Percentiles rank a stretch among this genome's conserved stretches.
Evolutionary conservation across 2,113 vertebrate genomes (phyloP).

Genomic region (Lepisosteus osseus): DNA sequence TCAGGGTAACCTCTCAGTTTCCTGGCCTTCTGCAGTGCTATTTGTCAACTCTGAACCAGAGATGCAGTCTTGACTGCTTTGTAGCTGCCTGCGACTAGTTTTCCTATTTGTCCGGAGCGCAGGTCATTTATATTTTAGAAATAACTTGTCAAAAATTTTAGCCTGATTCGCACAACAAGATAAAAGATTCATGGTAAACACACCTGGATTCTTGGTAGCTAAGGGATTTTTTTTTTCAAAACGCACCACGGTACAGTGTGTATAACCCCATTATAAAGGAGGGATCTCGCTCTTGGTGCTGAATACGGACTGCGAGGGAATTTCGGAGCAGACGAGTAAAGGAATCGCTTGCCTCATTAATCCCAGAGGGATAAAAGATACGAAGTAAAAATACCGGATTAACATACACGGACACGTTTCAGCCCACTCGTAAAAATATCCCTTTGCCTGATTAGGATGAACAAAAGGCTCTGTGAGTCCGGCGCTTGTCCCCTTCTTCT

Average conservation of each 20-base stretch:
- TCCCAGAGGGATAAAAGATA: too few species aligned
- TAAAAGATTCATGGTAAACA: conserved; percentile 64
- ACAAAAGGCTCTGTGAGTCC: too few species aligned
- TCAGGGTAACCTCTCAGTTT: conserved; percentile 88
- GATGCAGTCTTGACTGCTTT: conserved; percentile 48
- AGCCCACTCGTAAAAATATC: too few species aligned
- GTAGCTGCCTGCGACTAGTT: conserved; percentile 53
- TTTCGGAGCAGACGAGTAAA: too few species aligned
- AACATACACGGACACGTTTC: too few species aligned
- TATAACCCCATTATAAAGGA: conserved; percentile 52
- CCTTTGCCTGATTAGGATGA: too few species aligned
- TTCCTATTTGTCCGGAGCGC: conserved; percentile 73
- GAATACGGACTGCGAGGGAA: conserved; percentile 35
- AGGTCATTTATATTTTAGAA: conserved; percentile 81
- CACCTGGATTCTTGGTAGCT: conserved; percentile 51
- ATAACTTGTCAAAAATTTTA: conserved; percentile 77
- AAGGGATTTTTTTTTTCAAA: conserved; percentile 32
- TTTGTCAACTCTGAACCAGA: conserved; percentile 81
- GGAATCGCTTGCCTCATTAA: too few species aligned
- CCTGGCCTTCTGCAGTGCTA: conserved; percentile 70
- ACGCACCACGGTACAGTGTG: conserved; percentile 33
- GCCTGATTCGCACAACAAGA: conserved; percentile 63
- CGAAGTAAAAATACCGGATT: too few species aligned
- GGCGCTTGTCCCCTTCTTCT: too few species aligned
- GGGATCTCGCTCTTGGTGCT: conserved; percentile 40